Percentiles rank a stretch among this genome's conserved stretches.
Evolutionary conservation across 2,888 invertebrate genomes (phyloP).

Genomic region (Liposcelis brunnea): DNA sequence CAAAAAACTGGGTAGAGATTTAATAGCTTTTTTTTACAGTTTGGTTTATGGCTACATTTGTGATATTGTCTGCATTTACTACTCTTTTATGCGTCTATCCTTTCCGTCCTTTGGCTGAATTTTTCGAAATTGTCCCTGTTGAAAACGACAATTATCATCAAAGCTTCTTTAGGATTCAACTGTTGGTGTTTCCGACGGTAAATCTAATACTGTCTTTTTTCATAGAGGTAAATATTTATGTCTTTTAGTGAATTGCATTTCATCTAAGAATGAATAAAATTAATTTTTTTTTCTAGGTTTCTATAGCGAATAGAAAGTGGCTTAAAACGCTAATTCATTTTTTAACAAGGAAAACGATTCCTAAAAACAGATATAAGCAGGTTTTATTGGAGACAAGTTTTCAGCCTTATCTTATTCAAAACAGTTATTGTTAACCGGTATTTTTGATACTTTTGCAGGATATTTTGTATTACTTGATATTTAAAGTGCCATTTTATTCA

Average conservation of each 20-base stretch:
- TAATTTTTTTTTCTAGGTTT: constrained; percentile 16
- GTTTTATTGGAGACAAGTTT: constrained; percentile 7
- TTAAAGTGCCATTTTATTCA: no score
- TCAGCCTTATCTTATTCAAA: not conserved
- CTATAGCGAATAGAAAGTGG: constrained; percentile 16
- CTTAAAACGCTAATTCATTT: constrained; percentile 17
- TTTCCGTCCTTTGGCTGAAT: constrained; percentile 30
- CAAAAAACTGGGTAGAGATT: not conserved
- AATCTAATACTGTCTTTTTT: constrained; percentile 39
- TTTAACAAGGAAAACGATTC: constrained; percentile 16
- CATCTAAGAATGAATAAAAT: not conserved
- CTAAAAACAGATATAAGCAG: constrained; percentile 18
- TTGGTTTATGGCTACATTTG: constrained; percentile 38
- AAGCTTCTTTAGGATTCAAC: constrained; percentile 34
- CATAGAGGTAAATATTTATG: constrained; percentile 37
- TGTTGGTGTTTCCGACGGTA: constrained; percentile 37
- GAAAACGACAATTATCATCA: constrained; percentile 15
- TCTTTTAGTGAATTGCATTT: not conserved
- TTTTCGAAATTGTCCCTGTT: constrained; percentile 36
- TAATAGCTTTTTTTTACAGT: constrained; percentile 33
- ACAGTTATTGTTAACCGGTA: not conserved
- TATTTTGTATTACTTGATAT: no score
- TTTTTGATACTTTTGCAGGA: no score
- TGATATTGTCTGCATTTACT: constrained; percentile 37
- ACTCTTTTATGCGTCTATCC: constrained; percentile 39